These are phyloP conservation scores for Trididemnum miniatum DNA, from an alignment of 23 tunicate genomes.

Conservation along the genomic window DNA sequence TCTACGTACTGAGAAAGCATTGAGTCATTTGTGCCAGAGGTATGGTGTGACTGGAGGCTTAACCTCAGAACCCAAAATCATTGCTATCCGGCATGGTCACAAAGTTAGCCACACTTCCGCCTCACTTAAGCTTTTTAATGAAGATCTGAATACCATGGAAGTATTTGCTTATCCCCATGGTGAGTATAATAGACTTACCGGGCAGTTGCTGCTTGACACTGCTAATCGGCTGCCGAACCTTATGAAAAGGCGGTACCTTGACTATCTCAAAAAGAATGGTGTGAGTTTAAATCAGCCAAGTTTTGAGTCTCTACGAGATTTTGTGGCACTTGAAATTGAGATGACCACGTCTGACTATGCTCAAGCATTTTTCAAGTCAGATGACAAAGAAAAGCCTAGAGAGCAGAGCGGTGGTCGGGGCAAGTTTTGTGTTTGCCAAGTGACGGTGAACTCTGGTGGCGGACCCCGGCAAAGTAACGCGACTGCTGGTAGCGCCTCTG, in stretches of 20 bases:
- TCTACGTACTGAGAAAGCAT: too few relatives aligned
- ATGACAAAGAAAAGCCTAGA: not conserved
- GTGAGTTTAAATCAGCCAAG: not conserved
- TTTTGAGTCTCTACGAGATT: conserved; percentile 3
- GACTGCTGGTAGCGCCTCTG: too few relatives aligned
- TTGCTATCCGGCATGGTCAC: not conserved
- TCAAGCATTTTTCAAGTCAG: not conserved
- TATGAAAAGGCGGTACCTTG: not conserved
- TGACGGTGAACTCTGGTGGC: too few relatives aligned
- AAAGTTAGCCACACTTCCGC: not conserved
- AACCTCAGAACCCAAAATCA: not conserved
- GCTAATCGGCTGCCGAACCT: conserved; percentile 1
- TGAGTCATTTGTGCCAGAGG: not conserved
- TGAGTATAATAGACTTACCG: not conserved
- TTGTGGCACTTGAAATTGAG: not conserved
- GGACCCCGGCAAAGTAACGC: too few relatives aligned
- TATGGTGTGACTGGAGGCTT: not conserved
- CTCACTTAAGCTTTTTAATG: not conserved
- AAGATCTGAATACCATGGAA: not conserved
- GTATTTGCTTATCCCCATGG: not conserved
- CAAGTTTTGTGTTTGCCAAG: not conserved
- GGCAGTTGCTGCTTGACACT: not conserved
- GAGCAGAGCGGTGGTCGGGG: not conserved
- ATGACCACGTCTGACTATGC: not conserved
- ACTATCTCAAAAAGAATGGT: not conserved